phyloP scores from a whole-genome alignment of 2,797 vertebrate genomes.

The Enoplosus armatus region DNA sequence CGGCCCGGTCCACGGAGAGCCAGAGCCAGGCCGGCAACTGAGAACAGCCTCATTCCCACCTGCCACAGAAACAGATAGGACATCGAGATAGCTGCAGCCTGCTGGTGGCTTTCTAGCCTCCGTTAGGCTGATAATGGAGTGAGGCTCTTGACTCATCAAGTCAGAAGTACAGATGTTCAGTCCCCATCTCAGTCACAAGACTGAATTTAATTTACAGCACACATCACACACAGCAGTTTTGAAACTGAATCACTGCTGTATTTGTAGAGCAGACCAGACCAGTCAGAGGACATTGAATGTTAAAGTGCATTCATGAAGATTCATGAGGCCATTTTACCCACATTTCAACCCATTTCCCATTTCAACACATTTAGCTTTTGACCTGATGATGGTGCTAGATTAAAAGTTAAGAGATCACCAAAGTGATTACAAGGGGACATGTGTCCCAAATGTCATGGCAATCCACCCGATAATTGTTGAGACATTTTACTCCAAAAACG shows the following conservation, averaged over 20 bases:
- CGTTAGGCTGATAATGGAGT: constrained; percentile 72
- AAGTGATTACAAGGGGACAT: background rate
- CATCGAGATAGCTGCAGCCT: constrained; percentile 62
- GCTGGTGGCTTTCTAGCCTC: constrained; percentile 54
- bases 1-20: constrained; percentile 53
- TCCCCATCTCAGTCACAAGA: constrained; percentile 43
- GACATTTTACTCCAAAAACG: background rate
- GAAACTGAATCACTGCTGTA: background rate
- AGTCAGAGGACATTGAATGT: background rate
- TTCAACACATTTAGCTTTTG: background rate
- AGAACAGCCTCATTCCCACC: constrained; percentile 86
- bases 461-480: background rate
- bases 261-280: background rate
- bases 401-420: background rate
- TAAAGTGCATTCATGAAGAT: background rate
- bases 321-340: constrained; percentile 18
- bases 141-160: constrained; percentile 57
- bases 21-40: constrained; percentile 54
- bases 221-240: constrained; percentile 40
- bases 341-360: background rate
- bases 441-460: background rate
- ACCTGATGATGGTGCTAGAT: background rate
- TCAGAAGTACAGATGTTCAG: constrained; percentile 58
- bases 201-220: constrained; percentile 56
- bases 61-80: constrained; percentile 81